Percentiles rank a stretch among this genome's conserved stretches.
Conservation (phyloP, 2,113 vertebrate genomes). For the Helogale parvula region DNA sequence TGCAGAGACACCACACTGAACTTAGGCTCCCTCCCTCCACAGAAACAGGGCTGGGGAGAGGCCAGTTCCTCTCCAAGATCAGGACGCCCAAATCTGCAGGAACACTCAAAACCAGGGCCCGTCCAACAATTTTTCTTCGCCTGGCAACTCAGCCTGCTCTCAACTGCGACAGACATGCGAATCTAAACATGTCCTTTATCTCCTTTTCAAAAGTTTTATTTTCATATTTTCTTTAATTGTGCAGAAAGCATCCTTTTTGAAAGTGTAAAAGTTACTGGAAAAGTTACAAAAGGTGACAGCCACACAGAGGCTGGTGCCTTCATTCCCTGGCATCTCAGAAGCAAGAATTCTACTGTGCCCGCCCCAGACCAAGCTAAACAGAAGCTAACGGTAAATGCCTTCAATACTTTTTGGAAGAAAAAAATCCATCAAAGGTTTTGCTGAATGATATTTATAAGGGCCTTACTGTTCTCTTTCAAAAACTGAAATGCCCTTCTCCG, state of each 20-base stretch:
- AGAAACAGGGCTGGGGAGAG: neutral
- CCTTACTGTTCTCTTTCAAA: constrained; percentile 69
- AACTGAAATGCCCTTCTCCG: constrained; percentile 74
- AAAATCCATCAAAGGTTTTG: constrained; percentile 76
- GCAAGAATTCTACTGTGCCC: neutral
- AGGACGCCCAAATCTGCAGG: neutral
- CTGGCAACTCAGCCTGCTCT: neutral
- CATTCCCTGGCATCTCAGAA: neutral
- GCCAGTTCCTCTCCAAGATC: neutral
- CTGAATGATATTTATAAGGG: constrained; percentile 79
- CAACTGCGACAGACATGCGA: neutral
- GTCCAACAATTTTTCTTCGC: neutral
- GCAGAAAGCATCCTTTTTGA: neutral
- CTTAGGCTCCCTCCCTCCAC: neutral
- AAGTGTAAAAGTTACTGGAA: neutral
- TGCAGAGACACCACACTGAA: neutral
- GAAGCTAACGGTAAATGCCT: constrained; percentile 15
- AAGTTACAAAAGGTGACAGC: neutral
- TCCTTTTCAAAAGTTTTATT: neutral
- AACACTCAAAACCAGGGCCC: neutral
- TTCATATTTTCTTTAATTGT: neutral
- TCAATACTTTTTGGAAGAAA: constrained; percentile 74
- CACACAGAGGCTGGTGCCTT: neutral
- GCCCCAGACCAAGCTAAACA: neutral
- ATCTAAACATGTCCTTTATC: neutral